phyloP scores from a whole-genome alignment of 2,888 invertebrate genomes.

The Eilema caniola region DNA sequence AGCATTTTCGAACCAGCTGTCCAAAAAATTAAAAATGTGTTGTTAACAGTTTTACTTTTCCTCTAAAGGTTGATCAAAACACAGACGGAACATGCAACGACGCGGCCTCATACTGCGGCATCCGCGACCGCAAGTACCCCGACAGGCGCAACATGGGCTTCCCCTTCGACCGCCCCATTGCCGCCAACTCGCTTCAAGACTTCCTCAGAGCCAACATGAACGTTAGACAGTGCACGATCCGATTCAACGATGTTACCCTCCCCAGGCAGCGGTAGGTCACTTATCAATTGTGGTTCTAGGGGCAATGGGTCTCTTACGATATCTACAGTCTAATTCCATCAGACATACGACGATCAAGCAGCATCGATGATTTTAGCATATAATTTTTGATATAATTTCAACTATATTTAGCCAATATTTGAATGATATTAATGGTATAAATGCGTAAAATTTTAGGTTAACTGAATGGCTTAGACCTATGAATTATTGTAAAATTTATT shows the following conservation, averaged over 20 bases:
- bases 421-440: no score
- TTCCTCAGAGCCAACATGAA: constrained; percentile 93
- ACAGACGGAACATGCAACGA: constrained; percentile 87
- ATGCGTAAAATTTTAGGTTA: neutral
- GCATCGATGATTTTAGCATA: neutral
- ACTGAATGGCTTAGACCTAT: neutral
- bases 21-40: neutral
- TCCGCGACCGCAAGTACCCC: constrained; percentile 89
- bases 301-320: neutral
- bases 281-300: neutral
- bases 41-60: neutral
- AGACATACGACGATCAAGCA: neutral
- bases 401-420: neutral
- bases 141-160: constrained; percentile 91
- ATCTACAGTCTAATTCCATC: neutral
- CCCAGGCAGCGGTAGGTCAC: constrained; percentile 55
- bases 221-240: constrained; percentile 86
- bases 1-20: neutral
- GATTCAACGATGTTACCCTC: constrained; percentile 86
- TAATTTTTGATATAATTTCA: neutral
- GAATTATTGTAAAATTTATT: no score
- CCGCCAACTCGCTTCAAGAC: constrained; percentile 87
- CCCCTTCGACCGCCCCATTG: constrained; percentile 91
- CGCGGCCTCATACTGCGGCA: constrained; percentile 90
- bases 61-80: constrained; percentile 83